phyloP scores from a whole-genome alignment of 2,113 vertebrate genomes.

The Anolis sagrei region DNA sequence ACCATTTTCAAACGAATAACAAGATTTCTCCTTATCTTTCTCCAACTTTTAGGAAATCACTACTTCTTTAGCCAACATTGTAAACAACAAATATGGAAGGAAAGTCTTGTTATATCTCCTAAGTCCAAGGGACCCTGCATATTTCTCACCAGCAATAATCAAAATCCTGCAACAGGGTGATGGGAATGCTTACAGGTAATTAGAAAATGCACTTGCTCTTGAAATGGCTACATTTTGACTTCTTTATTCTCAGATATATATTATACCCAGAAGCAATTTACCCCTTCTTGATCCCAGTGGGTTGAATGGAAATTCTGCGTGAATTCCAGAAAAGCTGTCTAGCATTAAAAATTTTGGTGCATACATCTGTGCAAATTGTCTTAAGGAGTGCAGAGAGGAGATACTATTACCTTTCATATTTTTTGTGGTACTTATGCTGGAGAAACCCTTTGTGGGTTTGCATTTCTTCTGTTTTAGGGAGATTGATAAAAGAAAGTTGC shows the following conservation, averaged over 20 bases:
- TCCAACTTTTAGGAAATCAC: conserved; percentile 83
- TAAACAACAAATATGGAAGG: conserved; percentile 91
- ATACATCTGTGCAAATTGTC: background rate
- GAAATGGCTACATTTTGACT: background rate
- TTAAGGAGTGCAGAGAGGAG: background rate
- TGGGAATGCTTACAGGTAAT: conserved; percentile 88
- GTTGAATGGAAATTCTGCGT: background rate
- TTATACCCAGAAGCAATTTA: background rate
- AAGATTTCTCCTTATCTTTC: background rate
- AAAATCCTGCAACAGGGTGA: conserved; percentile 88
- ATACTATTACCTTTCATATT: background rate
- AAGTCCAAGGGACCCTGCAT: conserved; percentile 88
- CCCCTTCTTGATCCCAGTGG: background rate
- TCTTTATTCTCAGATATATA: background rate
- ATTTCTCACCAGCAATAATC: conserved; percentile 91
- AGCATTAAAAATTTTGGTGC: no score
- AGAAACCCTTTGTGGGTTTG: background rate
- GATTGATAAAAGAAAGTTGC: background rate
- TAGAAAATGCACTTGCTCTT: background rate
- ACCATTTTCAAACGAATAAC: background rate
- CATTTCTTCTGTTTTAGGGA: background rate
- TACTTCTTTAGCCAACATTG: conserved; percentile 80
- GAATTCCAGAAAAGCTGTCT: background rate
- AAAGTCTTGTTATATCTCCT: conserved; percentile 92
- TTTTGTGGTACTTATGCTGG: background rate